Percentiles rank a stretch among this genome's conserved stretches.
These are phyloP conservation scores for Meteorus cinctellus DNA, from an alignment of 2,888 invertebrate species.

Conservation along the genomic window DNA sequence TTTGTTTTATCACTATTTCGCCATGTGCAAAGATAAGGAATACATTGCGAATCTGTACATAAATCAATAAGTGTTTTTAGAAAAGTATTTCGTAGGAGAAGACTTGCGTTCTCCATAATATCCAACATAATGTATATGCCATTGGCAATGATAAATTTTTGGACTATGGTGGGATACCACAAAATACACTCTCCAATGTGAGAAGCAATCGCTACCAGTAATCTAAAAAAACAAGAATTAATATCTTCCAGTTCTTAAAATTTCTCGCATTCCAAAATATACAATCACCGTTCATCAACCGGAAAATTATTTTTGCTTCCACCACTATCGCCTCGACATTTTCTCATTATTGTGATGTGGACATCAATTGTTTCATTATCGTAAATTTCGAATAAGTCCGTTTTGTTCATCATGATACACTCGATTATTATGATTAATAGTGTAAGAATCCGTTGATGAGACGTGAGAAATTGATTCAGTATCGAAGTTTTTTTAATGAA, in stretches of 20 bases:
- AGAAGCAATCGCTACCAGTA: slow-evolving; percentile 70
- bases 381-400: slow-evolving; percentile 45
- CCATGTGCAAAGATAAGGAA: slow-evolving; percentile 74
- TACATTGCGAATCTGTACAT: slow-evolving; percentile 65
- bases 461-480: slow-evolving; percentile 53
- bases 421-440: slow-evolving; percentile 59
- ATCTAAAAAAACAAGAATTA: slow-evolving; percentile 51
- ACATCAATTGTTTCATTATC: slow-evolving; percentile 53
- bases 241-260: too few relatives aligned
- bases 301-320: slow-evolving; percentile 61
- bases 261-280: background rate
- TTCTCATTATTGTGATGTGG: slow-evolving; percentile 54
- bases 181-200: slow-evolving; percentile 72
- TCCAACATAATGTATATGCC: slow-evolving; percentile 72
- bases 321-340: slow-evolving; percentile 47
- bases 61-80: slow-evolving; percentile 72
- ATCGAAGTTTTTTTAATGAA: slow-evolving; percentile 52
- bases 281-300: slow-evolving; percentile 62
- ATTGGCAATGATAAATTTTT: slow-evolving; percentile 68
- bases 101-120: slow-evolving; percentile 65
- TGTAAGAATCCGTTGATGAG: slow-evolving; percentile 61
- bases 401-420: slow-evolving; percentile 50
- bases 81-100: slow-evolving; percentile 69
- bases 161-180: slow-evolving; percentile 56
- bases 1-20: slow-evolving; percentile 63